phyloP scores from a whole-genome alignment of 2,888 invertebrate genomes.

The Eulithis testata region DNA sequence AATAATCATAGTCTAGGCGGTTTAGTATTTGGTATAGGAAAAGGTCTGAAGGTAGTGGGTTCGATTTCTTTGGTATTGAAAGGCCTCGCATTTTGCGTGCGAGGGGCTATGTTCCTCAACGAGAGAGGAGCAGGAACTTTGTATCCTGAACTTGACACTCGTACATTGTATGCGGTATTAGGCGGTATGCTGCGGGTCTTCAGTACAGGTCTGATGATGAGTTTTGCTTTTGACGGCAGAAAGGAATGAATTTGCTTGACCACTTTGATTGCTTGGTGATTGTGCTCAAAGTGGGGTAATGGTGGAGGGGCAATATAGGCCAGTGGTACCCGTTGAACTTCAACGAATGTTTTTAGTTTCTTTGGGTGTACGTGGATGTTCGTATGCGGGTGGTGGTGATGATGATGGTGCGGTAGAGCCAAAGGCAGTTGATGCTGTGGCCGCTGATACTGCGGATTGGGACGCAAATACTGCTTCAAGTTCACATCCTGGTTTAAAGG shows the following conservation, averaged over 20 bases:
- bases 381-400: conserved; percentile 36
- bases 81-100: conserved; percentile 52
- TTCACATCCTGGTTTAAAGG: conserved; percentile 35
- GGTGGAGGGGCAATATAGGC: conserved; percentile 76
- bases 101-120: conserved; percentile 32
- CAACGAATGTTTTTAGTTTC: conserved; percentile 72
- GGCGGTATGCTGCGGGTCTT: conserved; percentile 55
- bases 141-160: conserved; percentile 35
- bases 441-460: conserved; percentile 18
- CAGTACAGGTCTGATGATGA: conserved; percentile 66
- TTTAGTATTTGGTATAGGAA: conserved; percentile 58
- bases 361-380: conserved; percentile 51
- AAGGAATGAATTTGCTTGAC: conserved; percentile 67
- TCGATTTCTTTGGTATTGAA: conserved; percentile 60
- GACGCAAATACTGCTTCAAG: conserved; percentile 33
- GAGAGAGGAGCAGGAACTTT: conserved; percentile 45
- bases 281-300: conserved; percentile 47
- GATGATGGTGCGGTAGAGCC: conserved; percentile 31
- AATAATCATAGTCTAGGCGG: conserved; percentile 60
- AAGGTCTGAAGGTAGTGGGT: conserved; percentile 66
- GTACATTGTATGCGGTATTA: conserved; percentile 31
- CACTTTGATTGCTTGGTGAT: conserved; percentile 55
- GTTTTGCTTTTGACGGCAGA: conserved; percentile 63
- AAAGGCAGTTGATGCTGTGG: conserved; percentile 27
- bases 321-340: conserved; percentile 73